Base-by-base conservation (phyloP, 2,888 invertebrate species). In the Drosophila pseudotalamancana region DNA sequence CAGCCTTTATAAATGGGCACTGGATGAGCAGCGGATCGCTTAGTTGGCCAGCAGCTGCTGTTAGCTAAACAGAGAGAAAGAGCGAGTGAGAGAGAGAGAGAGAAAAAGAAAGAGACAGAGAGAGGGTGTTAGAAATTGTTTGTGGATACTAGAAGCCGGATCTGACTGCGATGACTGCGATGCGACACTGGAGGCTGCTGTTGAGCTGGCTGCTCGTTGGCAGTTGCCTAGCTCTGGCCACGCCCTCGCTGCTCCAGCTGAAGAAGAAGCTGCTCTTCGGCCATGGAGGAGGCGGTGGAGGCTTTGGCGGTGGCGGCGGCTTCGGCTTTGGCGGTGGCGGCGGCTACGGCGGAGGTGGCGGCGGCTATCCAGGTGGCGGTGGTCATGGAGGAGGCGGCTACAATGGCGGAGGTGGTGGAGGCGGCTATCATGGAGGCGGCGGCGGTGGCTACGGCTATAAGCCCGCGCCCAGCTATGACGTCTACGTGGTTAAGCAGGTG, bases 251-350 rank as follows among this genome's bases (percentile, higher is more conserved):
- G 68, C 49, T 73, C 8, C 62, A 50, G 11, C 43, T 81, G 0
- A 81, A 81, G 61, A 81, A 81, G 51, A 85, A 81, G 45, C 61
- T 80, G 4, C 70, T 80, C 27, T 62, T 78, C 23, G 75, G 78
- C 6, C 62, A 62, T 1, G 71, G 71, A 11, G 61, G 62, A 2
- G 72, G 72, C 0, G 60, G 63, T n/a, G 68, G 55, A 9, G 51
- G 51, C 1, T 32, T 14, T 23, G 69, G 66, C 3, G 56, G 54
- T 2, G 68, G 72, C 4, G 53, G 55, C 16, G 45, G n/a, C n/a
- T n/a, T n/a, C n/a, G n/a, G n/a, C n/a, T n/a, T n/a, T n/a, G n/a
- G n/a, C n/a, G n/a, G n/a, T 2, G 64, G 64, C 11, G 65, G 61
- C 4, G 27, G 12, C 1, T 23, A 6, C 4, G 59, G 66, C 0